Evolutionary conservation across 2,888 invertebrate genomes (phyloP), one percentile per base, ranked within the genome.

Genomic region (Furcula furcula): DNA sequence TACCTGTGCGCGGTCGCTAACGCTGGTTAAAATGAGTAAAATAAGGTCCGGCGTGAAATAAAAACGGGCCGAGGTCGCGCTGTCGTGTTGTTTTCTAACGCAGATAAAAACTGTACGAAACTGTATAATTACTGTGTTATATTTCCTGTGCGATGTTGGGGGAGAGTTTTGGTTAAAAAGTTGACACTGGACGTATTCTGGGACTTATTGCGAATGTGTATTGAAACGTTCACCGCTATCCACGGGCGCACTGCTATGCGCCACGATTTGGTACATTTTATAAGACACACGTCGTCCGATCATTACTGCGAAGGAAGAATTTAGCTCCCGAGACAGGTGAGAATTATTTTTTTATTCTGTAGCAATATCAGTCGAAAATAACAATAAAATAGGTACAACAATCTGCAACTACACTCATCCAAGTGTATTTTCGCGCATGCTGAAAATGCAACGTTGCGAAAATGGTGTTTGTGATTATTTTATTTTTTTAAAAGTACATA

Each of bases 251-350:
- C 93, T 91, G 93, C 93, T 91, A 94, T 94, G 94, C 93, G 93
- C 91, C 92, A 92, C 90, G 91, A 93, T 81, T 85, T 93, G 79
- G 87, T 92, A 75, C 91, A 93, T 67, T 93, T 93, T 69, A 94
- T 94, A 83, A 90, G 94, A 71, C 93, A 94, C 85, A 94, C 94
- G 47, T 93, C 93, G 53, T 94, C 94, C 55, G 93, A 94, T 60
- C 94, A 94, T 75, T 94, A 93, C 76, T 92, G 93, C 90, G 94
- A 94, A 91, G 88, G 87, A 77, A 83, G 57, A 71, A 74, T 88
- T 84, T 88, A 88, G 88, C 74, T 58, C 43, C 43, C 53, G 56
- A 47, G 54, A 55, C 65, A 75, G 82, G 83, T 83, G 57, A 80
- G 76, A 42, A 35, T 22, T 29, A 25, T 10, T 21, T 31, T 7